phyloP scores from a whole-genome alignment of 1,140 invertebrate species.

The Drosophila parabipectinata region DNA sequence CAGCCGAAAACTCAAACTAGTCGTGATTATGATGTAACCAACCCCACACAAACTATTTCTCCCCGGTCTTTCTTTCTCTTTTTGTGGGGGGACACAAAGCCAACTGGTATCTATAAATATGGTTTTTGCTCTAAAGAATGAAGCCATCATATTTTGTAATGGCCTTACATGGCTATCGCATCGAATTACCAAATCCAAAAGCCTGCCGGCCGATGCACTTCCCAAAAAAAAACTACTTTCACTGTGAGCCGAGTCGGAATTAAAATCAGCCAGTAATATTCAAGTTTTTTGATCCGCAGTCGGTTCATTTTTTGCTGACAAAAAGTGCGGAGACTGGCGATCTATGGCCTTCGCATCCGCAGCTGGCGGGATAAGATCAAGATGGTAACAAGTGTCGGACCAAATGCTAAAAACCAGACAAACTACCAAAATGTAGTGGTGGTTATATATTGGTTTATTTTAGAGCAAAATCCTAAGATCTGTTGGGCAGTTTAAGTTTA shows the following conservation, averaged over 20 bases:
- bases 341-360: slow-evolving; percentile 53
- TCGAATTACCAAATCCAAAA: slow-evolving; percentile 33
- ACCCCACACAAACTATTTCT: slow-evolving; percentile 25
- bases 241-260: slow-evolving; percentile 40
- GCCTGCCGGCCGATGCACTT: slow-evolving; percentile 16
- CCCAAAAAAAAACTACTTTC: slow-evolving; percentile 53
- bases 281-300: slow-evolving; percentile 45
- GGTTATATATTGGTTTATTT: slow-evolving; percentile 20
- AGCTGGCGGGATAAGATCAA: slow-evolving; percentile 32
- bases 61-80: slow-evolving; percentile 31
- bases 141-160: slow-evolving; percentile 53
- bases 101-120: slow-evolving; percentile 40
- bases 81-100: slow-evolving; percentile 18
- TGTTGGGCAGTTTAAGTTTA: neutral
- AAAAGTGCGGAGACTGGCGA: slow-evolving; percentile 41
- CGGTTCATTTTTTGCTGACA: slow-evolving; percentile 2
- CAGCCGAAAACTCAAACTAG: slow-evolving; percentile 31
- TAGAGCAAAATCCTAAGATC: slow-evolving; percentile 14
- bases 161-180: slow-evolving; percentile 16
- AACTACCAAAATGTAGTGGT: slow-evolving; percentile 30
- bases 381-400: slow-evolving; percentile 46
- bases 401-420: slow-evolving; percentile 10
- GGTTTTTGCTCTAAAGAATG: slow-evolving; percentile 52
- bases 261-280: slow-evolving; percentile 50
- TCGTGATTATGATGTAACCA: slow-evolving; percentile 50